These are phyloP conservation scores for Diadophis punctatus DNA, from an alignment of 2,113 vertebrate species.

Conservation along the genomic window DNA sequence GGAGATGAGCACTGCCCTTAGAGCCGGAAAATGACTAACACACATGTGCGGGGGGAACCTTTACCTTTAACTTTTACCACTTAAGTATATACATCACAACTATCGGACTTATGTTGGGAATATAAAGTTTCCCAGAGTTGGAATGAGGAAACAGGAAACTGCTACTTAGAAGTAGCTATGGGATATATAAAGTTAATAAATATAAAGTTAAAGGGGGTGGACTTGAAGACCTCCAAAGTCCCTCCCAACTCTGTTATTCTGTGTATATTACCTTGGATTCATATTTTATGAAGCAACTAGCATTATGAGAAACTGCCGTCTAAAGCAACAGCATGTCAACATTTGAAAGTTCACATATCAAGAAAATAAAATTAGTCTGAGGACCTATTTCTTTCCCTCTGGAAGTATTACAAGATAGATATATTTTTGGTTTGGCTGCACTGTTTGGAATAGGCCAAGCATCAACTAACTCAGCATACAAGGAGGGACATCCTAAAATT, in stretches of 20 bases:
- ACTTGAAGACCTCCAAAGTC: not conserved
- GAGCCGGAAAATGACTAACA: too few relatives aligned
- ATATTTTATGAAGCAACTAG: not conserved
- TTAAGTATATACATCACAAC: not conserved
- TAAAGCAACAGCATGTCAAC: not conserved
- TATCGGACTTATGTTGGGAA: not conserved
- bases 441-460: slow-evolving; percentile 29
- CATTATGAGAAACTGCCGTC: not conserved
- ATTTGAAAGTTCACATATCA: not conserved
- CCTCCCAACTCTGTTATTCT: not conserved
- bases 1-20: too few relatives aligned
- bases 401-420: slow-evolving; percentile 29
- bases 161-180: not conserved
- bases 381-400: slow-evolving; percentile 18
- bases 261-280: not conserved
- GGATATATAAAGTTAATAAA: not conserved
- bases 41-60: too few relatives aligned
- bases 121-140: not conserved
- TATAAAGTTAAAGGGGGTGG: too few relatives aligned
- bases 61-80: not conserved
- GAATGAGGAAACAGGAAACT: not conserved
- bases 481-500: not conserved
- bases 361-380: slow-evolving; percentile 46
- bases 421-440: slow-evolving; percentile 16
- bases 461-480: slow-evolving; percentile 44